Percentiles rank a stretch among this genome's conserved stretches.
Conservation (phyloP, 2,888 invertebrate species). For the Eumerus sabulonum region DNA sequence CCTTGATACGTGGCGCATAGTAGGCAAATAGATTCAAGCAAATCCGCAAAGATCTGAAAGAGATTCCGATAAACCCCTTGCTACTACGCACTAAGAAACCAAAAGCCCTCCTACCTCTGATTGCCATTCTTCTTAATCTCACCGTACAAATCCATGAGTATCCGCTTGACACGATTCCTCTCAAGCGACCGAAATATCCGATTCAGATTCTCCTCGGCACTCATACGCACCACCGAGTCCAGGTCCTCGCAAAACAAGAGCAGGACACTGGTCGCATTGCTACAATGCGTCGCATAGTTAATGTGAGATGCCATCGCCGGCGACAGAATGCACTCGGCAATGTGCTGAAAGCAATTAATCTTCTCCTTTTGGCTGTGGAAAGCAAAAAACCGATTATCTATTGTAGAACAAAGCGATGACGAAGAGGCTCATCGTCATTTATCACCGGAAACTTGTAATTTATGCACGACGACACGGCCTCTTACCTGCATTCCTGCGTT, state of each 20-base stretch:
- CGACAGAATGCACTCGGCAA: constrained; percentile 85
- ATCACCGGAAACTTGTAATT: constrained; percentile 46
- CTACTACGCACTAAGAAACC: constrained; percentile 2
- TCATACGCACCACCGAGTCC: constrained; percentile 88
- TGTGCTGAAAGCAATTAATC: constrained; percentile 84
- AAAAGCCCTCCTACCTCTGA: constrained; percentile 71
- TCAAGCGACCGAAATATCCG: constrained; percentile 86
- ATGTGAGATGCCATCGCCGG: constrained; percentile 78
- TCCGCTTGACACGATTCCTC: constrained; percentile 85
- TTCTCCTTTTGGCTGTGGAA: constrained; percentile 86
- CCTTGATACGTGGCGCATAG: constrained; percentile 86
- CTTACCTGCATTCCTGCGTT: constrained; percentile 78
- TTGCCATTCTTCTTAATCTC: constrained; percentile 89
- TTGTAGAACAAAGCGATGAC: constrained; percentile 18
- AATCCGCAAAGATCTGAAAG: constrained; percentile 84
- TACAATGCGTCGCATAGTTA: constrained; percentile 84
- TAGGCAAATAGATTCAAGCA: constrained; percentile 88
- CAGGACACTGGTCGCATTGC: constrained; percentile 85
- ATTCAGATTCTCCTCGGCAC: constrained; percentile 90
- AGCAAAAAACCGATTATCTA: constrained; percentile 28
- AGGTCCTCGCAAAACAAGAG: constrained; percentile 87
- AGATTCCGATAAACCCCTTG: background rate
- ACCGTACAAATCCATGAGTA: constrained; percentile 89
- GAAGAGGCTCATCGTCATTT: background rate
- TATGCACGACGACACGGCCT: constrained; percentile 13